Evolutionary conservation across 2,888 invertebrate genomes (phyloP).

Genomic region (Lamellibrachia satsuma): DNA sequence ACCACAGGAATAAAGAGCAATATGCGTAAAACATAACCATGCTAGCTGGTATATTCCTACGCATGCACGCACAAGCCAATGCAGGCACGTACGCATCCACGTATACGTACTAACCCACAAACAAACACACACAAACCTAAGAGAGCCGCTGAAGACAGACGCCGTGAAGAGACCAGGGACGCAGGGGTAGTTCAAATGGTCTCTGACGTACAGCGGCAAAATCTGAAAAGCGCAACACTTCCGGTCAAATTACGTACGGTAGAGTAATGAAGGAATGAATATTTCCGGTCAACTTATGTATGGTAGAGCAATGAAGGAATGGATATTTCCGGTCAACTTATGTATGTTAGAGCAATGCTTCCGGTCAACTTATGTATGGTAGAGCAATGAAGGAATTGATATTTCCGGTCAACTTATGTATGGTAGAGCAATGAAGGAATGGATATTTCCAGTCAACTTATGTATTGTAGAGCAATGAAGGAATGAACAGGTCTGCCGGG

Average conservation of each 20-base stretch:
- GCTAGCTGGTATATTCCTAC: no score
- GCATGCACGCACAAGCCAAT: no score
- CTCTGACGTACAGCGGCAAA: constrained; percentile 89
- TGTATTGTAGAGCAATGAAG: no score
- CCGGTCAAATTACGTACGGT: not conserved
- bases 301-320: not conserved
- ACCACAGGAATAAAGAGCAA: no score
- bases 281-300: not conserved
- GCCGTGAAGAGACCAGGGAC: constrained; percentile 93
- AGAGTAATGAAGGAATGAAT: not conserved
- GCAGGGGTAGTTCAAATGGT: constrained; percentile 80
- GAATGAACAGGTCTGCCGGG: no score
- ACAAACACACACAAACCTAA: constrained; percentile 74
- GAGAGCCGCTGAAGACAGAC: constrained; percentile 92
- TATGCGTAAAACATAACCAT: no score
- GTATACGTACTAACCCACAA: no score
- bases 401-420: not conserved
- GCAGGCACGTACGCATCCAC: no score
- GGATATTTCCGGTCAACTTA: no score
- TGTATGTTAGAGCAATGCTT: no score
- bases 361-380: not conserved
- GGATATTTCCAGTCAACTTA: no score
- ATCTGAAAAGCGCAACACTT: constrained; percentile 72
- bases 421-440: not conserved
- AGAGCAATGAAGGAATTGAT: no score